A percentile compares a stretch with the other conserved stretches of the same genome.
phyloP scores from a whole-genome alignment of 2,797 vertebrate genomes.

The Lemur catta region DNA sequence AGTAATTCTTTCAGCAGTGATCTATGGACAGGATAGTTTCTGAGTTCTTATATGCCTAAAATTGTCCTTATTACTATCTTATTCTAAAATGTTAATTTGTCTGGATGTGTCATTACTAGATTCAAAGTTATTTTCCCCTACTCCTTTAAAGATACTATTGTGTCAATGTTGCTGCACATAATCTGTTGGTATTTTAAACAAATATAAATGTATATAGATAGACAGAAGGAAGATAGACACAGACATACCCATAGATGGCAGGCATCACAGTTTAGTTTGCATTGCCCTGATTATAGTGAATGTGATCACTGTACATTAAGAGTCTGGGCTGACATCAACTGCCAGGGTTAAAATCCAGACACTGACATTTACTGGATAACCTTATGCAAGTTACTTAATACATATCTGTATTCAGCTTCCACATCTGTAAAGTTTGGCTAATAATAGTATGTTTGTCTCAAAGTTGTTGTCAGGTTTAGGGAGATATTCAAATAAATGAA shows the following conservation, averaged over 20 bases:
- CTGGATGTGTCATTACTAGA: neutral
- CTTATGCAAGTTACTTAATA: neutral
- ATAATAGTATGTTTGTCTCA: neutral
- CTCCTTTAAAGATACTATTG: neutral
- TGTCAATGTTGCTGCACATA: neutral
- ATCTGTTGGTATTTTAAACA: neutral
- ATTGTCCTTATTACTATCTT: neutral
- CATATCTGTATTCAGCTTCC: neutral
- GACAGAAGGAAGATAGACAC: neutral
- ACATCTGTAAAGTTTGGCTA: neutral
- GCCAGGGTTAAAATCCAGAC: slow-evolving; percentile 3
- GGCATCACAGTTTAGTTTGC: neutral
- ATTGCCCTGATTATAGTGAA: slow-evolving; percentile 10
- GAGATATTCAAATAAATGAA: neutral
- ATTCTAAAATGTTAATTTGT: slow-evolving; percentile 36
- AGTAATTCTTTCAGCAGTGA: slow-evolving; percentile 29
- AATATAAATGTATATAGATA: neutral
- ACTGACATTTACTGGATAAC: neutral
- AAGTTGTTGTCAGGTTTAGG: neutral
- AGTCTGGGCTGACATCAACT: neutral
- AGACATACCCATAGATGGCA: neutral
- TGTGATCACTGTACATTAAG: neutral
- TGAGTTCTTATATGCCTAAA: neutral
- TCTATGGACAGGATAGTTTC: neutral
- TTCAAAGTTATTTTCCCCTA: neutral